phyloP scores from a whole-genome alignment of 2,797 vertebrate species.

The Gila robusta region DNA sequence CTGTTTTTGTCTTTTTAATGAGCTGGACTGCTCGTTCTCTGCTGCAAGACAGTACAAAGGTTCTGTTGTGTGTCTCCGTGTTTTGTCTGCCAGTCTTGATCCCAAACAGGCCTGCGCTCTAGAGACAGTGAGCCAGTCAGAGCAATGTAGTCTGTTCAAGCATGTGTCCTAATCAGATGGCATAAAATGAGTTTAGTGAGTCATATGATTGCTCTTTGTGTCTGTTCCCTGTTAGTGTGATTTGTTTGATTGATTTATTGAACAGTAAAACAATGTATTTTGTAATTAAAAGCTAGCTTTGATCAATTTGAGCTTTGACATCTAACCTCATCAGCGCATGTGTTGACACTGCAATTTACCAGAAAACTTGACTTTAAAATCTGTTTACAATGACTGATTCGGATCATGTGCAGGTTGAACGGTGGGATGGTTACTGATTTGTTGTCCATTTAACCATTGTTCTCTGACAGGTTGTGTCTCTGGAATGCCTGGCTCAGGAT shows the following conservation, averaged over 20 bases:
- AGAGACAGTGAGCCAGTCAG: constrained; percentile 32
- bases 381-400: background rate
- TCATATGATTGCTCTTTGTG: constrained; percentile 24
- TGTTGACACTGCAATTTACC: background rate
- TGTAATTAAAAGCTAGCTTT: background rate
- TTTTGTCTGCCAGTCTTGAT: constrained; percentile 38
- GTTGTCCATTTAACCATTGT: constrained; percentile 30
- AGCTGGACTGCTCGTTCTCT: constrained; percentile 13
- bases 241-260: background rate
- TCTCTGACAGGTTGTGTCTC: constrained; percentile 40
- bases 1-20: constrained; percentile 45
- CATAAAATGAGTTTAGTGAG: constrained; percentile 16
- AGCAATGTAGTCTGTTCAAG: constrained; percentile 31
- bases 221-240: background rate
- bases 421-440: background rate
- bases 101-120: constrained; percentile 18
- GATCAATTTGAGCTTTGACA: constrained; percentile 1
- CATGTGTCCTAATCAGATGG: constrained; percentile 24
- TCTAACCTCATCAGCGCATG: background rate
- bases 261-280: background rate
- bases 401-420: background rate
- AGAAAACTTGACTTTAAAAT: background rate
- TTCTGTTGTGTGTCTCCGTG: constrained; percentile 30
- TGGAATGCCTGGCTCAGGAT: constrained; percentile 80
- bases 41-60: constrained; percentile 43